Conservation (phyloP, 2,888 invertebrate genomes). For the Oscheius sp. region DNA sequence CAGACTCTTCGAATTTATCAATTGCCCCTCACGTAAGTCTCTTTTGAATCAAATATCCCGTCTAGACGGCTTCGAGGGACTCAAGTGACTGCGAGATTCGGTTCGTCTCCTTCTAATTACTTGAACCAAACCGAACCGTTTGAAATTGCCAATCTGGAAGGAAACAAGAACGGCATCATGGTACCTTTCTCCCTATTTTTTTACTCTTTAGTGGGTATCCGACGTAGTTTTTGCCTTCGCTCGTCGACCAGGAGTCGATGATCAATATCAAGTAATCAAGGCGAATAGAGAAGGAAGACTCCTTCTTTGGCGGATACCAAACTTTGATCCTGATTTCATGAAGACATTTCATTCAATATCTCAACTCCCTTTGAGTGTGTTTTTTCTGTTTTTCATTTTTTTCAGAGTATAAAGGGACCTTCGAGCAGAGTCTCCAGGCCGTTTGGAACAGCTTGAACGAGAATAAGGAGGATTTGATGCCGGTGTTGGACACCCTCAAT, state of each 20-base stretch:
- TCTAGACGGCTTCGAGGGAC: constrained; percentile 76
- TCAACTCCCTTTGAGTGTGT: constrained; percentile 28
- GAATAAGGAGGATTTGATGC: constrained; percentile 36
- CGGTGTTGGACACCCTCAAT: constrained; percentile 40
- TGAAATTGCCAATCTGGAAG: constrained; percentile 61
- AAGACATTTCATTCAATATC: constrained; percentile 3
- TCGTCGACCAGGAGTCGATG: not conserved
- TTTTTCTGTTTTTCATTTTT: not conserved
- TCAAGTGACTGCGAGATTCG: constrained; percentile 49
- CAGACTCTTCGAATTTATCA: constrained; percentile 94
- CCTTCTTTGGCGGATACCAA: constrained; percentile 52
- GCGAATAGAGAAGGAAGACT: constrained; percentile 37
- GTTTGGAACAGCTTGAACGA: constrained; percentile 51
- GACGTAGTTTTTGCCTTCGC: constrained; percentile 31
- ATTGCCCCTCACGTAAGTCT: constrained; percentile 87
- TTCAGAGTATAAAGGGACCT: constrained; percentile 59
- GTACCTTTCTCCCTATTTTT: constrained; percentile 13
- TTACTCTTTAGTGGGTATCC: constrained; percentile 50
- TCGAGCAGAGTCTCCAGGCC: constrained; percentile 44
- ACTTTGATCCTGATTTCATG: constrained; percentile 52
- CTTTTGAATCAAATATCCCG: constrained; percentile 71
- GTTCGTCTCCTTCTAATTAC: constrained; percentile 46
- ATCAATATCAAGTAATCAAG: constrained; percentile 25
- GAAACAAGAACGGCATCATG: constrained; percentile 33
- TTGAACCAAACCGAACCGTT: constrained; percentile 58